Conservation (phyloP, 1,140 invertebrate genomes). For the Procambarus virginalis region DNA sequence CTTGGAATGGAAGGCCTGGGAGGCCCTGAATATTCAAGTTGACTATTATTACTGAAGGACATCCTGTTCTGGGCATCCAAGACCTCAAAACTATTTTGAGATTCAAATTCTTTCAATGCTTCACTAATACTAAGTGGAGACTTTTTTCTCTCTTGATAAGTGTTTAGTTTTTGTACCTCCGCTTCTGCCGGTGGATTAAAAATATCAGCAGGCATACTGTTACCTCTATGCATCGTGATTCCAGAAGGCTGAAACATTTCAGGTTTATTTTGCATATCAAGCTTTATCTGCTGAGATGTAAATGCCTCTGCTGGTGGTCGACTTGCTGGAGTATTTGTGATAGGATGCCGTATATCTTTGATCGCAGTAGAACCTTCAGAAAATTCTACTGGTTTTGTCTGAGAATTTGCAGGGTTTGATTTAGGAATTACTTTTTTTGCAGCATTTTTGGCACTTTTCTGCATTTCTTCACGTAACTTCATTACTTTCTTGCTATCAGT, state of each 20-base stretch:
- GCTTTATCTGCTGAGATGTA: neutral
- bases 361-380: neutral
- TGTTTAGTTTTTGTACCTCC: neutral
- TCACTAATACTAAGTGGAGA: neutral
- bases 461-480: slow-evolving; percentile 46
- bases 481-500: slow-evolving; percentile 62
- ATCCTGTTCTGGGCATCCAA: neutral
- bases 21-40: neutral
- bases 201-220: neutral
- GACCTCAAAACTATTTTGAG: neutral
- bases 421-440: neutral
- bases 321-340: neutral
- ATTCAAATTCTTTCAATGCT: neutral
- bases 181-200: neutral
- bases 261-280: neutral
- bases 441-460: slow-evolving; percentile 44
- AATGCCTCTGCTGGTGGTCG: neutral
- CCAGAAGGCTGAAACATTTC: neutral
- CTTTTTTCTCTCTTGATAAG: neutral
- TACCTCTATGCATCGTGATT: neutral
- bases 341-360: neutral
- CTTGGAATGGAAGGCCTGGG: neutral
- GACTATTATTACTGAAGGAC: neutral
- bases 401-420: neutral
- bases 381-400: neutral